Percentiles rank a stretch among this genome's conserved stretches.
Conservation (phyloP, 1,140 invertebrate genomes). For the Stratiolaelaps scimitus region DNA sequence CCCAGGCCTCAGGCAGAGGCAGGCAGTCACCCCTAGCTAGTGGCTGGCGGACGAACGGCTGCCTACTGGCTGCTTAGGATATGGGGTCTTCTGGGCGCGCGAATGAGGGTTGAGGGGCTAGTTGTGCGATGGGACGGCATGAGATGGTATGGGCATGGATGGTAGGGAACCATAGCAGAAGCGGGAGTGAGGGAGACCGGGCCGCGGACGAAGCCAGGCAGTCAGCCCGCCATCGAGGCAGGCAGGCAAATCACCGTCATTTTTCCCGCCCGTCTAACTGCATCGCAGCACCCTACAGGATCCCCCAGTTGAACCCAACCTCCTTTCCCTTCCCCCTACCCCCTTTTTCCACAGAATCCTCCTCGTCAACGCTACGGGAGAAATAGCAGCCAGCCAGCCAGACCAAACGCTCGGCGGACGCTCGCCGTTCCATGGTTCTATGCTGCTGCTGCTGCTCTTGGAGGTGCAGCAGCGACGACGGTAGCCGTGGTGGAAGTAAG, state of each 20-base stretch:
- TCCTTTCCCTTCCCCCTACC: background rate
- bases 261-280: background rate
- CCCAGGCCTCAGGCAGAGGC: no score
- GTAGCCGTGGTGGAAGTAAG: no score
- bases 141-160: no score
- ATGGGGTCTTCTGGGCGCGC: background rate
- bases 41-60: background rate
- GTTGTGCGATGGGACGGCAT: no score
- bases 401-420: background rate
- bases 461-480: no score
- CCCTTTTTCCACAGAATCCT: background rate
- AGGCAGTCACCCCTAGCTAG: no score
- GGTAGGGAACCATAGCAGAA: no score
- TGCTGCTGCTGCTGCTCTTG: no score
- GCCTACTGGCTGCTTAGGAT: background rate
- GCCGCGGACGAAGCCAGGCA: no score
- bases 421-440: background rate
- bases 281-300: background rate
- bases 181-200: no score
- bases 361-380: no score
- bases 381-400: background rate
- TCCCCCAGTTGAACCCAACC: background rate
- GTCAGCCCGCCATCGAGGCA: no score
- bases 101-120: background rate
- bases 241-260: slow-evolving; percentile 28